Base-by-base conservation (phyloP, 2,797 vertebrate species). In the Australoheros facetus region DNA sequence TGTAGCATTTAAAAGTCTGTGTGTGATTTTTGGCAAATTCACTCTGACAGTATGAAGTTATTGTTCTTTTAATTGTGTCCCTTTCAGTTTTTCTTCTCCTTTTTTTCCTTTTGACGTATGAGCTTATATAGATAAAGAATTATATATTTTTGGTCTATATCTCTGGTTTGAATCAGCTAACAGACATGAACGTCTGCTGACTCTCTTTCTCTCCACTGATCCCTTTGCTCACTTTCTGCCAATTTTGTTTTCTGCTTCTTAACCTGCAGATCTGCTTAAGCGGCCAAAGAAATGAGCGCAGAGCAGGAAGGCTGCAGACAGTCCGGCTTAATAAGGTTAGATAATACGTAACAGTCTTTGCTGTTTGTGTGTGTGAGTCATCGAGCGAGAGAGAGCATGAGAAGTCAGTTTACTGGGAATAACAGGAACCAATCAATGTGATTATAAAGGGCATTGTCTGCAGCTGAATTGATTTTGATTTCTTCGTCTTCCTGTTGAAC, bases 201-300 rank as follows among this genome's bases (percentile, higher is more conserved):
- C 79, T 69, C 53, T 42, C 8, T 10, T 19, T 74, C 54, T 17
- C 57, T n/a, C 48, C 4, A 9, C 42, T 62, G 73, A 90, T 82
- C 86, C 82, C 73, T 64, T 77, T 55, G 4, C 74, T 90, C 59
- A 69, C 87, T 86, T 86, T 87, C 83, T 28, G 80, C 79, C 77
- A 71, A 64, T 74, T 76, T 53, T 83, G 66, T 86, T 86, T 60
- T 48, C 48, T 80, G 45, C 82, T 56, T 30, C 86, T 92, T 90
- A 89, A 93, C 86, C 84, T 56, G 75, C 3, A 89, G 90, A 93
- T 87, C 93, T 85, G 80, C 89, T 94, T 91, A 92, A 85, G 79
- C 37, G 78, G 56, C 77, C 85, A 88, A 88, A 91, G 84, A 5
- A 77, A 79, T 72, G 79, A 87, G 57, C 73, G 28, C 73, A 32